A percentile compares a stretch with the other conserved stretches of the same genome.
These are phyloP conservation scores for Apantesis nais DNA, from an alignment of 2,888 invertebrate species.

Conservation along the genomic window DNA sequence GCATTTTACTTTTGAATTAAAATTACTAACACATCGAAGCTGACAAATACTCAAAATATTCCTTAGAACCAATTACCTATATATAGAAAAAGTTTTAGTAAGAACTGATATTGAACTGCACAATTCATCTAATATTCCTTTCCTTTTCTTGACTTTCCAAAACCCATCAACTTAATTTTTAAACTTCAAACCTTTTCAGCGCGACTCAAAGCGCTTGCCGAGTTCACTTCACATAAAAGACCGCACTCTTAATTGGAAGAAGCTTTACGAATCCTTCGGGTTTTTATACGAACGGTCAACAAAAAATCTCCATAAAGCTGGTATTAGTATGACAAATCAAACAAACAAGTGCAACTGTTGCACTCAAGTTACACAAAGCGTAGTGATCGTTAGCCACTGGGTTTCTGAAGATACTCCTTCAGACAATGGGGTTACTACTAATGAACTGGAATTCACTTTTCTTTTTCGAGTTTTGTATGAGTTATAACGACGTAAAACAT, in stretches of 20 bases:
- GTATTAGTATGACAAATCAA: slow-evolving; percentile 20
- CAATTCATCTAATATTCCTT: background rate
- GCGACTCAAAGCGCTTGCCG: background rate
- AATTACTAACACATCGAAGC: too few species aligned
- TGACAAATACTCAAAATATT: background rate
- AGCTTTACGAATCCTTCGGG: background rate
- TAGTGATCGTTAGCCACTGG: slow-evolving; percentile 42
- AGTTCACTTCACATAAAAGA: background rate
- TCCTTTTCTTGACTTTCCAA: background rate
- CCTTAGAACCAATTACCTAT: background rate
- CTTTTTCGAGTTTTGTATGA: background rate
- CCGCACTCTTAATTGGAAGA: slow-evolving; percentile 7
- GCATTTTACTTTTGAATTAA: too few species aligned
- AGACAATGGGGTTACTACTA: slow-evolving; percentile 25
- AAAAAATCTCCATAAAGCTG: background rate
- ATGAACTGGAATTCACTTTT: background rate
- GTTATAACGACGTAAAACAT: background rate
- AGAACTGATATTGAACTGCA: background rate
- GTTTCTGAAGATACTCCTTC: slow-evolving; percentile 29
- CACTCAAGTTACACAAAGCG: slow-evolving; percentile 33
- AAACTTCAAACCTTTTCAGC: background rate
- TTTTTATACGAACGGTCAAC: slow-evolving; percentile 1
- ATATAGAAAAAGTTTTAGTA: background rate
- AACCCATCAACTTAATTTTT: background rate
- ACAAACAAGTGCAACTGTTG: slow-evolving; percentile 21